Conservation (phyloP, 2,113 vertebrate species). For the Chamaetylas fuelleborni region DNA sequence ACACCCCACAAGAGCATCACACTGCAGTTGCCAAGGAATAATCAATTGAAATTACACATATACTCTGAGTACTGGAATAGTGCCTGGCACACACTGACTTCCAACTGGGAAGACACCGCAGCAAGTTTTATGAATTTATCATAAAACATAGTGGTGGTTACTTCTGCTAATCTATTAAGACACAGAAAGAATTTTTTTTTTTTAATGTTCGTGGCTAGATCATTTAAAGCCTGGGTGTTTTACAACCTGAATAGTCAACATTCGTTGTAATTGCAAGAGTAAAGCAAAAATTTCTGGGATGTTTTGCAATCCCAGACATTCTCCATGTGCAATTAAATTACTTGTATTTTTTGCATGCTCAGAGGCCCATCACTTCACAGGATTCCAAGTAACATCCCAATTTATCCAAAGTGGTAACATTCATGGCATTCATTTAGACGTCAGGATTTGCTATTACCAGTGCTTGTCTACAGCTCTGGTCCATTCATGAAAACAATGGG, state of each 20-base stretch:
- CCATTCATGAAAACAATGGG: neutral
- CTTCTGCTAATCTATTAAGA: neutral
- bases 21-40: constrained; percentile 9
- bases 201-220: neutral
- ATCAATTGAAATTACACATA: constrained; percentile 12
- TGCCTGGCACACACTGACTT: neutral
- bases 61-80: neutral
- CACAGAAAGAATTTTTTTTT: neutral
- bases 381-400: neutral
- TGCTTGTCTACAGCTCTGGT: neutral
- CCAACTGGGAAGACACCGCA: neutral
- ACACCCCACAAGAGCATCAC: neutral
- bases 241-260: neutral
- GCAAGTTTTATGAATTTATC: neutral
- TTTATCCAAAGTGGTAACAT: neutral
- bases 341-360: neutral
- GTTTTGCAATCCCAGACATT: neutral
- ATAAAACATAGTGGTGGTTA: neutral
- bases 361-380: neutral
- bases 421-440: neutral
- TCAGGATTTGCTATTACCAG: neutral
- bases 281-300: neutral
- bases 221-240: neutral
- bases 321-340: neutral
- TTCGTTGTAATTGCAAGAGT: neutral